phyloP scores from a whole-genome alignment of 2,113 vertebrate species.

The Sakesphorus luctuosus region DNA sequence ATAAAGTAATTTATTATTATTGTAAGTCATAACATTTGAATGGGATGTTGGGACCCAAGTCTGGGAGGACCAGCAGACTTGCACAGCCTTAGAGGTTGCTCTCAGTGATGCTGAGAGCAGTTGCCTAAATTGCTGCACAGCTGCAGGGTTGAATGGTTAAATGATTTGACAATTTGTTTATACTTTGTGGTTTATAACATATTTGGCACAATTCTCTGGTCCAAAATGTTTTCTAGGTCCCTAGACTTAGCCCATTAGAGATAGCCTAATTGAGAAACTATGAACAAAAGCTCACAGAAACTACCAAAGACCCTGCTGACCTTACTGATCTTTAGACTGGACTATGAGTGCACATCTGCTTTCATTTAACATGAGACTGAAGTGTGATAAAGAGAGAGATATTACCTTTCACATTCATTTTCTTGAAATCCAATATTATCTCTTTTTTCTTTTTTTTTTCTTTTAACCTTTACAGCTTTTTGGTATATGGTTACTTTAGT shows the following conservation, averaged over 20 bases:
- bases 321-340: background rate
- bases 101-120: background rate
- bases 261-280: background rate
- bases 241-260: background rate
- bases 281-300: background rate
- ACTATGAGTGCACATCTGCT: background rate
- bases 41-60: background rate
- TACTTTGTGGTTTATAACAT: background rate
- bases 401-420: background rate
- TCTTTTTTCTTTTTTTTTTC: no score
- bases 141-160: background rate
- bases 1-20: background rate
- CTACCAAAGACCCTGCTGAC: background rate
- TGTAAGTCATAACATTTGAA: background rate
- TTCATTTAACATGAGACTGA: conserved; percentile 18
- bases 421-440: background rate
- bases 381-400: background rate
- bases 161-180: background rate
- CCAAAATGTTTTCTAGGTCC: background rate
- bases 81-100: background rate
- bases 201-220: background rate
- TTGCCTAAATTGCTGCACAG: background rate
- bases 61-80: background rate
- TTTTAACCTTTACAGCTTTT: background rate
- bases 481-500: background rate